These are phyloP conservation scores for Vultur gryphus DNA, from an alignment of 2,797 vertebrate genomes.

Conservation along the genomic window DNA sequence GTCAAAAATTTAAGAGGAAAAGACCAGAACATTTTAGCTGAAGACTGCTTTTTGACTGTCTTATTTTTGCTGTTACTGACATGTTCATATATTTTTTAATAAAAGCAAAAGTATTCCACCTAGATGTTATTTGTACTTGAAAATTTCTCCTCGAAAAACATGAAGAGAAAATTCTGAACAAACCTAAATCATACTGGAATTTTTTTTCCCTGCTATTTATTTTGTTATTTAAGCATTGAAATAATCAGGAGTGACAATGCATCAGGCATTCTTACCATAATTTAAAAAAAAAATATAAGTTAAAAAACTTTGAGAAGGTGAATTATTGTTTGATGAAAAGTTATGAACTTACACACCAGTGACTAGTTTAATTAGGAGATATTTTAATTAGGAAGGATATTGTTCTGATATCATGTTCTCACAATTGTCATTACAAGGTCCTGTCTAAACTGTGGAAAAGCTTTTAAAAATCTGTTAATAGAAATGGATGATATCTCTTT, in stretches of 20 bases:
- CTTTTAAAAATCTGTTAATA: neutral
- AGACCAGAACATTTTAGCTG: neutral
- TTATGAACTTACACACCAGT: neutral
- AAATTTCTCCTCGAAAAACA: neutral
- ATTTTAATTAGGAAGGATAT: neutral
- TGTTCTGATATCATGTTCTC: neutral
- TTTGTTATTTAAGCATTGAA: neutral
- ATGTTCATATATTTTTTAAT: neutral
- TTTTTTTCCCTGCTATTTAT: neutral
- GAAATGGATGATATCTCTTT: conserved; percentile 33
- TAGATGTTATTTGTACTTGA: neutral
- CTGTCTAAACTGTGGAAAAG: neutral
- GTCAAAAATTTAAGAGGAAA: neutral
- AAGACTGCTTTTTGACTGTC: neutral
- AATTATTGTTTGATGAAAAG: neutral
- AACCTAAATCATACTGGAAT: neutral
- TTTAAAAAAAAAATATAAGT: neutral
- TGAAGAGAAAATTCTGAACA: neutral
- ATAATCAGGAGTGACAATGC: neutral
- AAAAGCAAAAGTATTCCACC: neutral
- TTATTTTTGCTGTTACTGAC: neutral
- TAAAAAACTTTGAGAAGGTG: neutral
- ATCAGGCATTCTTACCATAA: neutral
- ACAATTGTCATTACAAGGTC: neutral
- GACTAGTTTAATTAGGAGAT: neutral